Conservation (phyloP, 2,113 vertebrate genomes). For the Tragelaphus strepsiceros region DNA sequence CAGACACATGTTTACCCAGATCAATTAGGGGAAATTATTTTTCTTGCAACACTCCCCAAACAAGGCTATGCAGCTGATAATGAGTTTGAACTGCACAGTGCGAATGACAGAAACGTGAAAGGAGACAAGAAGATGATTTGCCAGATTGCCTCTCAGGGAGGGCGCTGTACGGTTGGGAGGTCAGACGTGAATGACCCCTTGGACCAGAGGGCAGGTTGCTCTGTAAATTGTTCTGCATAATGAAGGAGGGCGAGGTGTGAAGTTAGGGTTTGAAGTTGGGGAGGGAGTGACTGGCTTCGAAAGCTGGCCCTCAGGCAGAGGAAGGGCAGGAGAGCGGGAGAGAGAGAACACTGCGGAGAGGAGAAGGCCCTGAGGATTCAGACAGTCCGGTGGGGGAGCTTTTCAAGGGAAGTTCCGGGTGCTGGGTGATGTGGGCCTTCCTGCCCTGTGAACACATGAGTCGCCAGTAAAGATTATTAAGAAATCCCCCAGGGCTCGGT, state of each 20-base stretch:
- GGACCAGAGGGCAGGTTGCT: not conserved
- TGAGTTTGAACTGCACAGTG: not conserved
- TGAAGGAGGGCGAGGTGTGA: not conserved
- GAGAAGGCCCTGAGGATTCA: not conserved
- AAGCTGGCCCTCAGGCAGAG: not conserved
- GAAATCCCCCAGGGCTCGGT: not conserved
- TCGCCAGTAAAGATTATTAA: not conserved
- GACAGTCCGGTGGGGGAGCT: not conserved
- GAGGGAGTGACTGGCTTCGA: not conserved
- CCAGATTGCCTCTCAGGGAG: not conserved
- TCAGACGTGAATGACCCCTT: not conserved
- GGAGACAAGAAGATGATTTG: not conserved
- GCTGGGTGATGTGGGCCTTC: not conserved
- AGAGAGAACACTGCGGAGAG: fast-evolving
- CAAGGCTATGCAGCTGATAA: not conserved
- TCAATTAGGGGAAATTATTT: not conserved
- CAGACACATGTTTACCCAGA: not conserved
- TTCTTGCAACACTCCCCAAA: not conserved
- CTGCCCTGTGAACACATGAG: not conserved
- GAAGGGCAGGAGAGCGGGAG: not conserved
- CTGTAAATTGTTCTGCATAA: not conserved
- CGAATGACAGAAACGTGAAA: not conserved
- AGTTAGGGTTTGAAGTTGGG: not conserved
- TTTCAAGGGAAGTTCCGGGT: not conserved
- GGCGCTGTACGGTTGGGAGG: fast-evolving